A percentile compares a stretch with the other conserved stretches of the same genome.
phyloP scores from a whole-genome alignment of 2,113 vertebrate species.

The Elaphurus davidianus region DNA sequence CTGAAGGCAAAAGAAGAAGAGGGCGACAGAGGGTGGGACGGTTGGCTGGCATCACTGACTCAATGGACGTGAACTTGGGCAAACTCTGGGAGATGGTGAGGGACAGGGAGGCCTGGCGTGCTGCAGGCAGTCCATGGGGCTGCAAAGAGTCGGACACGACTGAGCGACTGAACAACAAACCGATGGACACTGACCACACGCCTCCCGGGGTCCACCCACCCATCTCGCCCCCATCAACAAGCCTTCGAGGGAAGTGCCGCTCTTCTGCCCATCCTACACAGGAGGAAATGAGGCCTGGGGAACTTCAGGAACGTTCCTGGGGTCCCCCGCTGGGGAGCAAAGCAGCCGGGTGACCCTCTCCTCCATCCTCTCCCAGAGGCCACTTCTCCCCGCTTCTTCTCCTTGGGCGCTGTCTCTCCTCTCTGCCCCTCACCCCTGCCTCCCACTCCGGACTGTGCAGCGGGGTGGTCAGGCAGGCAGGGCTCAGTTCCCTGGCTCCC shows the following conservation, averaged over 20 bases:
- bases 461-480: not conserved
- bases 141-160: accelerated
- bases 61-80: not conserved
- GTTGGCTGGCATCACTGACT: not conserved
- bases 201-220: accelerated
- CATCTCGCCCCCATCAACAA: not conserved
- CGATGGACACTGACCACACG: accelerated
- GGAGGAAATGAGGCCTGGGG: not conserved
- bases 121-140: not conserved
- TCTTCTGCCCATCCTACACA: not conserved
- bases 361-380: too few species aligned
- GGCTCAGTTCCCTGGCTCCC: not conserved
- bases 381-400: not conserved
- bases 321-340: not conserved
- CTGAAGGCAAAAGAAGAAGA: not conserved
- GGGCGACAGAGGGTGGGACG: not conserved
- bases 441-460: not conserved
- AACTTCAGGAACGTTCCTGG: not conserved
- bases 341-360: not conserved
- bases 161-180: not conserved
- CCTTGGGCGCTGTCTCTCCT: too few species aligned
- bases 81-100: not conserved
- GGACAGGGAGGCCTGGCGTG: not conserved
- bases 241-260: accelerated
- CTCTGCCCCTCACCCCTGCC: too few species aligned